Conservation (phyloP, 2,113 vertebrate genomes). For the Hirundichthys speculiger region DNA sequence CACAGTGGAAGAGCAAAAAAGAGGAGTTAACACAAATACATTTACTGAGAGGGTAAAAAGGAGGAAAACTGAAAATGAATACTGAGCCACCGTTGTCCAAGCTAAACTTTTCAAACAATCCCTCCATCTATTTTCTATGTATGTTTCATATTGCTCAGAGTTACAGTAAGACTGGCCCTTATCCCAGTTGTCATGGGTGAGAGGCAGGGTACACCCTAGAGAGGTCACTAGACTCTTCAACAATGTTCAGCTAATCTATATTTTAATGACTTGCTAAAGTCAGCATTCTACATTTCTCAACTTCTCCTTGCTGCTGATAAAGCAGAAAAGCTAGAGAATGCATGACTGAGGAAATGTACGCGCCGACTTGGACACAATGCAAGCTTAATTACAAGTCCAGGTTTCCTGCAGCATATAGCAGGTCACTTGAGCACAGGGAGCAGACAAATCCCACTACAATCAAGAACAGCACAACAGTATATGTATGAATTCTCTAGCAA, state of each 20-base stretch:
- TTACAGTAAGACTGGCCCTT: too few species aligned
- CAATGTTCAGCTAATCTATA: slow-evolving; percentile 5
- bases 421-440: slow-evolving; percentile 18
- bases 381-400: slow-evolving; percentile 29
- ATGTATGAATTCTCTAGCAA: slow-evolving; percentile 6
- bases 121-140: too few species aligned
- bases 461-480: slow-evolving; percentile 21
- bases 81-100: too few species aligned
- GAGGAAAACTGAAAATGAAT: too few species aligned
- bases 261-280: slow-evolving; percentile 29
- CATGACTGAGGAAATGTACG: slow-evolving; percentile 10
- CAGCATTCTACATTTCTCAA: slow-evolving; percentile 16
- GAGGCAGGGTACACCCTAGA: too few species aligned
- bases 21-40: too few species aligned
- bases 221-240: background rate
- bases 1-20: too few species aligned
- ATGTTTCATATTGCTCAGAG: too few species aligned
- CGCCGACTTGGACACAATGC: slow-evolving; percentile 27
- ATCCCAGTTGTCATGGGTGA: too few species aligned
- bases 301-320: slow-evolving; percentile 26
- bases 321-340: slow-evolving; percentile 25
- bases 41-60: too few species aligned
- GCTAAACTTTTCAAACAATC: too few species aligned
- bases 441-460: slow-evolving; percentile 12
- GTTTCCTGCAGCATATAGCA: slow-evolving; percentile 20